Conservation (phyloP, 2,113 vertebrate genomes). For the Casuarius casuarius region DNA sequence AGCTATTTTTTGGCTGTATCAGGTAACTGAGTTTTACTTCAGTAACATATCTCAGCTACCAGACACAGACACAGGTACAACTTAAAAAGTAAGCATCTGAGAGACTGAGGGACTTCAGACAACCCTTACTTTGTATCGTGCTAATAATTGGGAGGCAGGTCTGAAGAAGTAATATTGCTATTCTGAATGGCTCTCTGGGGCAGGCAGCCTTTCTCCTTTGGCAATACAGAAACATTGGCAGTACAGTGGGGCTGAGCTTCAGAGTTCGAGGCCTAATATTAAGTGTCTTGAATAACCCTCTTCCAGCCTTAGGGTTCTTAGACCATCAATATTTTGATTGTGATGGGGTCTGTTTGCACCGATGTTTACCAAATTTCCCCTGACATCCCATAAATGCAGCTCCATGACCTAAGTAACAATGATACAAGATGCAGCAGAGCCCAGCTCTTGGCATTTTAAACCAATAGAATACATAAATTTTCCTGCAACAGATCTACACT, state of each 20-base stretch:
- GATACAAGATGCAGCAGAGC: background rate
- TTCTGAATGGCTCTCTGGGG: background rate
- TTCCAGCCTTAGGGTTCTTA: background rate
- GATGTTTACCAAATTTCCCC: background rate
- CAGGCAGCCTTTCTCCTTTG: no score
- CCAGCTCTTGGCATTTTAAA: background rate
- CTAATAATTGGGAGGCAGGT: background rate
- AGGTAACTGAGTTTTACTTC: background rate
- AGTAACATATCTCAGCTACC: background rate
- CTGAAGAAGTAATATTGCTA: background rate
- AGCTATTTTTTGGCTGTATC: background rate
- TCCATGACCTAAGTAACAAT: background rate
- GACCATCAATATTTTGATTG: background rate
- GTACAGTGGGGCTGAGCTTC: background rate
- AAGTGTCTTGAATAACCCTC: background rate
- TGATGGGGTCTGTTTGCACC: background rate
- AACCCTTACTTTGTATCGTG: background rate
- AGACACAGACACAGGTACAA: background rate
- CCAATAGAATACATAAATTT: fast-evolving
- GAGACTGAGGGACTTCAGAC: background rate
- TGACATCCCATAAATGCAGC: background rate
- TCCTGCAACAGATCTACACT: background rate
- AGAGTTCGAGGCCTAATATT: background rate
- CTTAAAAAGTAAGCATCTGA: background rate
- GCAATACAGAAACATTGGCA: background rate